Evolutionary conservation across 2,113 vertebrate species (phyloP).

Genomic region (Hippopotamus amphibius): DNA sequence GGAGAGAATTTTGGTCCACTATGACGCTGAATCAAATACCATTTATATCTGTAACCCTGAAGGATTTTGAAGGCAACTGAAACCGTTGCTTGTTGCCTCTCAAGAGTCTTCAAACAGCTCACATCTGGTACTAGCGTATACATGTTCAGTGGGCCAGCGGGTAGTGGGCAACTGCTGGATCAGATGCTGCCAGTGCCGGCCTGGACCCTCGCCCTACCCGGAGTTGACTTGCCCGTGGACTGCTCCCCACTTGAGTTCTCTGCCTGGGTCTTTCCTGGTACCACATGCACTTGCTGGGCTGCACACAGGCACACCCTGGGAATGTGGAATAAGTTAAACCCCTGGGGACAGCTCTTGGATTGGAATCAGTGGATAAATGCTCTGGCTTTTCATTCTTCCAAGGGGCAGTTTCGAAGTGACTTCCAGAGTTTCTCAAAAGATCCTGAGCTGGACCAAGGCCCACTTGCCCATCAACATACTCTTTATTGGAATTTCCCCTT

Average conservation of each 20-base stretch:
- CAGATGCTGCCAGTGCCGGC: not conserved
- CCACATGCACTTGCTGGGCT: not conserved
- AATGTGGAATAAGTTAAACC: not conserved
- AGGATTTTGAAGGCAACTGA: not conserved
- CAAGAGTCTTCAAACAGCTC: not conserved
- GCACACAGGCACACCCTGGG: not conserved
- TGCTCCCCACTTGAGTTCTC: not conserved
- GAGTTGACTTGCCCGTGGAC: not conserved
- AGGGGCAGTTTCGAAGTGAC: not conserved
- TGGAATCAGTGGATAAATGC: not conserved
- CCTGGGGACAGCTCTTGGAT: not conserved
- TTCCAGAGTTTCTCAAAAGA: not conserved
- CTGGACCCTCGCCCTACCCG: accelerated
- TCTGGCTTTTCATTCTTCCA: not conserved
- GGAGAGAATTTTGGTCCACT: not conserved
- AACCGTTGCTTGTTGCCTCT: not conserved
- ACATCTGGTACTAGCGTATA: not conserved
- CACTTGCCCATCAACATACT: not conserved
- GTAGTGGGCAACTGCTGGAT: not conserved
- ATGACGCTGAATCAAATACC: not conserved
- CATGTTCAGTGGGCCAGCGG: too few species aligned
- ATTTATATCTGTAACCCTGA: not conserved
- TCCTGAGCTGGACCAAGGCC: not conserved
- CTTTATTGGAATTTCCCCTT: not conserved
- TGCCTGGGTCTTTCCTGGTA: not conserved